Evolutionary conservation across 2,797 vertebrate genomes (phyloP), one percentile per base, ranked within the genome.

Genomic region (Pangasius larnaudii): DNA sequence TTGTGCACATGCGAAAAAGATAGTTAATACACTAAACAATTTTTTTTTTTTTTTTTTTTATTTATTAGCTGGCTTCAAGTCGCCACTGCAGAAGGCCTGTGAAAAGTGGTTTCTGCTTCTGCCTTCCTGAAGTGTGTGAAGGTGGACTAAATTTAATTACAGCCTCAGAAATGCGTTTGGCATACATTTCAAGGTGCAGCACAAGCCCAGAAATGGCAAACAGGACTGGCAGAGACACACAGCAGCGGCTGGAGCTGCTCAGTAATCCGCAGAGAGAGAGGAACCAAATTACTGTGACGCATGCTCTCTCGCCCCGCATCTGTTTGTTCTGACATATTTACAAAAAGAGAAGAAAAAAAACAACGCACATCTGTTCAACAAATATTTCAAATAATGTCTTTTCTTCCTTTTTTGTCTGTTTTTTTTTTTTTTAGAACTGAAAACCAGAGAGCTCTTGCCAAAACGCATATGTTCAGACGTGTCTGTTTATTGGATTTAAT

Each of bases 161-260:
- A 95, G 96, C 96, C 98, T 98, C 97, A 97, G 97, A 98, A 97
- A 98, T 97, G 97, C 97, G 97, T 98, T 98, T 98, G 97, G 97
- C 97, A 98, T 97, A 97, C 96, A 93, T 94, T 95, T 97, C 97
- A 97, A 97, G 97, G 96, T 97, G 97, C 96, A 94, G 96, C 96
- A 92, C 93, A 91, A 95, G 94, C 95, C 94, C 96, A 97, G 97
- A 97, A 98, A 98, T 97, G 97, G 97, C 97, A 96, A 97, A 96
- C 96, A 96, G 94, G 96, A 94, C 98, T 98, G 98, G 97, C 97
- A 98, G 96, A 78, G 91, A 85, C 92, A 94, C 92, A 94, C 94
- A 94, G 95, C 92, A 89, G 92, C 89, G 94, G 93, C 94, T 94
- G 95, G 94, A 91, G 93, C 95, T 94, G 94, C 95, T 95, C 95